Conservation (phyloP, 35 echinoderm and acorn worm genomes). For the Lytechinus variegatus region DNA sequence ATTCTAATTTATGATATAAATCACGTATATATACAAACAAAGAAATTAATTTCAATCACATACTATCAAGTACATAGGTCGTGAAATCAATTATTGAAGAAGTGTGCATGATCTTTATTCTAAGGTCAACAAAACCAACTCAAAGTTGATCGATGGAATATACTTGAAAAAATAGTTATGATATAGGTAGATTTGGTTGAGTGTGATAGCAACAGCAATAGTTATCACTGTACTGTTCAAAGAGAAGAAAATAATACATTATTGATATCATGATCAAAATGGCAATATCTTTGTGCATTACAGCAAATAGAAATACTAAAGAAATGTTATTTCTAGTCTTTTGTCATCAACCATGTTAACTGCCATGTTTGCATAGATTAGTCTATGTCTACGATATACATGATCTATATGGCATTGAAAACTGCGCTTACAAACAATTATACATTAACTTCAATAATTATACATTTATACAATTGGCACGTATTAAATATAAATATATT, state of each 20-base stretch:
- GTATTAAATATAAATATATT: not conserved
- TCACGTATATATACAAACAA: not conserved
- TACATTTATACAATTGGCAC: conserved; percentile 8
- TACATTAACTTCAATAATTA: not conserved
- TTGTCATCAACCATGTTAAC: not conserved
- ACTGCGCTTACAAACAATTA: not conserved
- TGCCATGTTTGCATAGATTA: not conserved
- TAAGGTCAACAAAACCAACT: too few relatives aligned
- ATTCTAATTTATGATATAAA: not conserved
- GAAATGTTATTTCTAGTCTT: too few relatives aligned
- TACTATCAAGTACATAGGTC: not conserved
- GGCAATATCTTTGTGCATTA: too few relatives aligned
- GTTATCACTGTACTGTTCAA: not conserved
- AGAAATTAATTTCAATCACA: not conserved
- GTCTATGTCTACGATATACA: not conserved
- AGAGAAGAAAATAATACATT: not conserved
- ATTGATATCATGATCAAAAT: too few relatives aligned
- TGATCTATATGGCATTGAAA: not conserved
- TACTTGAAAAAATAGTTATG: not conserved
- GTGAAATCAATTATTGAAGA: too few relatives aligned
- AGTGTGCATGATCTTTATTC: too few relatives aligned
- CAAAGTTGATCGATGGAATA: too few relatives aligned
- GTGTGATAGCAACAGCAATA: not conserved
- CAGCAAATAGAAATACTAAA: too few relatives aligned
- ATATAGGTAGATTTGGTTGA: not conserved